Base-by-base conservation (phyloP, 1,140 invertebrate species). In the Anastrepha obliqua region DNA sequence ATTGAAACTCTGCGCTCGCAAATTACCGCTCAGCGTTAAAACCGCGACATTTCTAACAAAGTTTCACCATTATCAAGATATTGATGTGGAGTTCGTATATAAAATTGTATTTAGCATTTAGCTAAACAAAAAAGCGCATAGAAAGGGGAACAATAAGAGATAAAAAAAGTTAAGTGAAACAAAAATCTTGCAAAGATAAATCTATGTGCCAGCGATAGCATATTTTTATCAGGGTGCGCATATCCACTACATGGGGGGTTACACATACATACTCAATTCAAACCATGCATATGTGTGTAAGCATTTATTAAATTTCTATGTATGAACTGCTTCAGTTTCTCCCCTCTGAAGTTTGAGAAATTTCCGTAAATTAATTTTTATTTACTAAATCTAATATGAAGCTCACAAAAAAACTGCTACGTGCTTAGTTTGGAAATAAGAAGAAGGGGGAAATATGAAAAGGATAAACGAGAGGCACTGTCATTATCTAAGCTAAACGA, bases 361-460 rank as follows among this genome's bases (percentile, higher is more conserved):
- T 20, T 81, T 81, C 15, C 11, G 47, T 55, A 42, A 81, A 81
- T 81, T 81, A 81, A 81, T 81, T 81, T 55, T 55, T 81, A 81
- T 81, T 81, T n/a, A 81, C 55, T 55, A 55, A 81, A 81, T 81
- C 74, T 55, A 81, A 55, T 81, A 17, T 29, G 47, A 58, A 81
- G 47, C 55, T 55, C 20, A 6, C 44, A 17, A 81, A 20, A 81
- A 81, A 81, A 81, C 39, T 81, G 74, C 47, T 42, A 51, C 47
- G 51, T 20, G n/a, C 17, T 44, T 39, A 15, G 3, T 39, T 67
- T 67, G 39, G 64, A 20, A n/a, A n/a, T 13, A 15, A 67, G 29
- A 29, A 8, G 64, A 13, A 29, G 74, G 74, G 17, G 17, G 2
- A 47, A 11, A 81, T 20, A 55, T 51, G 74, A 9, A n/a, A 3